Conservation (phyloP, 2,888 invertebrate species). For the Mythimna vitellina region DNA sequence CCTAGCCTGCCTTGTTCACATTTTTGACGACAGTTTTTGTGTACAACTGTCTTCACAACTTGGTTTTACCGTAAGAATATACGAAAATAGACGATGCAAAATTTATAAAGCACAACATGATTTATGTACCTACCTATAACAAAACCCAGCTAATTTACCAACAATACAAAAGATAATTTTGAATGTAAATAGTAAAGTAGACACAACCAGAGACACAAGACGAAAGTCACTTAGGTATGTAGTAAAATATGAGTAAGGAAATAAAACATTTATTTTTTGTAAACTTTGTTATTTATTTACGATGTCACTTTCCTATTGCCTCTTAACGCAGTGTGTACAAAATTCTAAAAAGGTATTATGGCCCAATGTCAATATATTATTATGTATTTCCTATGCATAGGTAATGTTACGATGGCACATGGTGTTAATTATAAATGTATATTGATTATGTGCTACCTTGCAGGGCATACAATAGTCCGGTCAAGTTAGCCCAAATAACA, state of each 20-base stretch:
- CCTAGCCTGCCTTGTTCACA: neutral
- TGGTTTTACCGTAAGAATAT: conserved; percentile 2
- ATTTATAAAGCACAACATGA: neutral
- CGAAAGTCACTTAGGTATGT: conserved; percentile 10
- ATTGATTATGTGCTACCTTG: no score
- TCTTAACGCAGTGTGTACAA: no score
- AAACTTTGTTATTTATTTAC: conserved; percentile 47
- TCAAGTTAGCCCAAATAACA: no score
- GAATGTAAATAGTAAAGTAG: conserved; percentile 55
- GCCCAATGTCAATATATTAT: no score
- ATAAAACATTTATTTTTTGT: conserved; percentile 59
- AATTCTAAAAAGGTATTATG: no score
- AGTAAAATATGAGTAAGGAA: conserved; percentile 44
- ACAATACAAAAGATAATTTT: neutral
- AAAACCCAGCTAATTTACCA: neutral
- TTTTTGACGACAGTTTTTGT: no score
- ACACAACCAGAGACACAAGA: conserved; percentile 17
- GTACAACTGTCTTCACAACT: neutral
- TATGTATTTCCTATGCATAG: no score
- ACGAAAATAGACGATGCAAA: neutral
- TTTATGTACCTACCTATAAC: neutral
- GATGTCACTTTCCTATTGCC: neutral
- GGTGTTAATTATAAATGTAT: no score
- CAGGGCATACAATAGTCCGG: no score
- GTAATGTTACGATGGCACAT: no score